A percentile compares a stretch with the other conserved stretches of the same genome.
phyloP scores from a whole-genome alignment of 35 echinoderm and acorn worm species.

The Apostichopus japonicus region DNA sequence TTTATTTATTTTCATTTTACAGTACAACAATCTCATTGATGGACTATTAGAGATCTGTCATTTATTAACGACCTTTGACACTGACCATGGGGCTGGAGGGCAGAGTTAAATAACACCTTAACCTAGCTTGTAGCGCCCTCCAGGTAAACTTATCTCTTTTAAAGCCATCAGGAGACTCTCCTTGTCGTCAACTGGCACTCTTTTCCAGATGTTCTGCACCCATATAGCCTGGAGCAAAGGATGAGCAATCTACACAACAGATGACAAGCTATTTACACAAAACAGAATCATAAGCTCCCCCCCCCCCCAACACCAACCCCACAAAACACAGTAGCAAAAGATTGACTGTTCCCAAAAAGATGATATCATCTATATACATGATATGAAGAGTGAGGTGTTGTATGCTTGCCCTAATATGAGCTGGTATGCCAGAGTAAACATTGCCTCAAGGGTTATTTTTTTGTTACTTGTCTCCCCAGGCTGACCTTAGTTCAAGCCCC shows the following conservation, averaged over 20 bases:
- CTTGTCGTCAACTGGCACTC: constrained; percentile 22
- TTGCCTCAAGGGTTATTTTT: not conserved
- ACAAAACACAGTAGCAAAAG: not conserved
- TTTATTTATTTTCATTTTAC: not conserved
- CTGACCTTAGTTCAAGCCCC: constrained; percentile 26
- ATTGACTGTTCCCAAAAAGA: not conserved
- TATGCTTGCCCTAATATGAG: constrained; percentile 7
- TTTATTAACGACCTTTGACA: constrained; percentile 1
- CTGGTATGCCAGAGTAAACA: constrained; percentile 45
- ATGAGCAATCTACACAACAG: constrained; percentile 54
- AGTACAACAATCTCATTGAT: constrained; percentile 11
- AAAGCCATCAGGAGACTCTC: too few relatives aligned
- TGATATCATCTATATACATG: not conserved
- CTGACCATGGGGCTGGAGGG: not conserved
- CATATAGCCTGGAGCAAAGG: not conserved
- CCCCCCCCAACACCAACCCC: not conserved
- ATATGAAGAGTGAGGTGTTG: constrained; percentile 2
- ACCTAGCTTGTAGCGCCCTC: constrained; percentile 8
- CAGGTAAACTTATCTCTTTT: not conserved
- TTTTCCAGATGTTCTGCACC: constrained; percentile 43
- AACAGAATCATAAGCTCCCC: constrained; percentile 45
- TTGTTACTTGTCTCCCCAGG: constrained; percentile 22
- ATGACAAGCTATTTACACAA: constrained; percentile 60
- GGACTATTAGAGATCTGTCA: constrained; percentile 6
- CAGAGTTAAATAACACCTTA: constrained; percentile 36